Conservation (phyloP, 2,113 vertebrate species). For the Erythrolamprus reginae region DNA sequence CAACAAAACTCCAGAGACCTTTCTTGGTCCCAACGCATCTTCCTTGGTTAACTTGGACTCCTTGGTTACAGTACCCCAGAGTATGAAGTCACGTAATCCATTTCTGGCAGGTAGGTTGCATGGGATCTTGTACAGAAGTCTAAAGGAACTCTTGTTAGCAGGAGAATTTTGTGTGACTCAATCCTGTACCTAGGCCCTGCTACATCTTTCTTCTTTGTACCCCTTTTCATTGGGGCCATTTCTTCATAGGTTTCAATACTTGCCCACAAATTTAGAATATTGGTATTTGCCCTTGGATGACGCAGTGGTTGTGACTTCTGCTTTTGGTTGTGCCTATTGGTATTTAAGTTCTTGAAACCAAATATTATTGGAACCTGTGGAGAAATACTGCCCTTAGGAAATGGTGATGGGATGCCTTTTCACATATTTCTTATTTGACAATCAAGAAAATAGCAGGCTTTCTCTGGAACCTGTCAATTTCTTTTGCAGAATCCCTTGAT, state of each 20-base stretch:
- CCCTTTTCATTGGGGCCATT: background rate
- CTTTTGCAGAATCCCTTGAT: background rate
- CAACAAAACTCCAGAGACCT: constrained; percentile 82
- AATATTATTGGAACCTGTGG: no score
- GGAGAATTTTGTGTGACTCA: background rate
- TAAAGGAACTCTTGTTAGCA: background rate
- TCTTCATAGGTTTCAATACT: background rate
- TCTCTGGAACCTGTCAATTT: background rate
- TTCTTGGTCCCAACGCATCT: constrained; percentile 84
- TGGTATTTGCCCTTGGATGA: background rate
- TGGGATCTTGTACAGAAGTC: background rate
- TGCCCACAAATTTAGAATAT: background rate
- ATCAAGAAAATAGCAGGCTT: background rate
- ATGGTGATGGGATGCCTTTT: background rate
- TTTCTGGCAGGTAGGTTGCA: constrained; percentile 81
- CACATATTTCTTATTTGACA: background rate
- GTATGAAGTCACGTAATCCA: constrained; percentile 81
- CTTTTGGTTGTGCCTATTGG: no score
- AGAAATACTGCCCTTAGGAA: background rate
- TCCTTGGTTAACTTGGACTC: constrained; percentile 89
- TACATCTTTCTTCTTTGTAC: background rate
- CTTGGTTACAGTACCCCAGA: constrained; percentile 71
- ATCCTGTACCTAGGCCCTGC: background rate
- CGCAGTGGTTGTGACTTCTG: background rate
- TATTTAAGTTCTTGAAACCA: background rate